Conservation (phyloP, 2,113 vertebrate species). For the Rhabdornis inornatus region DNA sequence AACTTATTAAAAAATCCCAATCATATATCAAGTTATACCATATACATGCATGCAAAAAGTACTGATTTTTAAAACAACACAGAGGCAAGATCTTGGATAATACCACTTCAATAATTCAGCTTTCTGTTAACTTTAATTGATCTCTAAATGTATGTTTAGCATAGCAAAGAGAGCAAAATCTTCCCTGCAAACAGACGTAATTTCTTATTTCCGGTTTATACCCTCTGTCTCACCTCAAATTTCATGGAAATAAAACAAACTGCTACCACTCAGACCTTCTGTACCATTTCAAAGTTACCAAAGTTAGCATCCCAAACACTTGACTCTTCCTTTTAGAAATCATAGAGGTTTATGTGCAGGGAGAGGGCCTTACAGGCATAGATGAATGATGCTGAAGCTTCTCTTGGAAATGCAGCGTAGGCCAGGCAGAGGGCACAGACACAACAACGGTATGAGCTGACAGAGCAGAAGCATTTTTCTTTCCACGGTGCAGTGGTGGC, state of each 20-base stretch:
- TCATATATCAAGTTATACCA: neutral
- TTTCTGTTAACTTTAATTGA: neutral
- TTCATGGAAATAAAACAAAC: neutral
- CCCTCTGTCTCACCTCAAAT: neutral
- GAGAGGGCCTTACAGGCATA: neutral
- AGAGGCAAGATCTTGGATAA: neutral
- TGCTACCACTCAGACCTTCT: neutral
- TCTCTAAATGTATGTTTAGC: neutral
- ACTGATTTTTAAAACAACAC: neutral
- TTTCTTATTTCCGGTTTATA: neutral
- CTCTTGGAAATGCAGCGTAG: neutral
- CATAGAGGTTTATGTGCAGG: neutral
- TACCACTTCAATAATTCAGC: neutral
- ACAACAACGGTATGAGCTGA: neutral
- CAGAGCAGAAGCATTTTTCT: neutral
- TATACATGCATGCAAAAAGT: neutral
- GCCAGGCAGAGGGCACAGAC: neutral
- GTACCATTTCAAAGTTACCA: neutral
- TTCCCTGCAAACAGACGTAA: neutral
- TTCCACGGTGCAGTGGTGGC: neutral
- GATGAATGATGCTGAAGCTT: neutral
- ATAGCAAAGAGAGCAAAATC: neutral
- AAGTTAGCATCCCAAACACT: neutral
- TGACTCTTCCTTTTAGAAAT: neutral
- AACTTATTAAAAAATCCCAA: neutral